A percentile compares a stretch with the other conserved stretches of the same genome.
phyloP scores from a whole-genome alignment of 2,113 vertebrate species.

The Urocynchramus pylzowi region DNA sequence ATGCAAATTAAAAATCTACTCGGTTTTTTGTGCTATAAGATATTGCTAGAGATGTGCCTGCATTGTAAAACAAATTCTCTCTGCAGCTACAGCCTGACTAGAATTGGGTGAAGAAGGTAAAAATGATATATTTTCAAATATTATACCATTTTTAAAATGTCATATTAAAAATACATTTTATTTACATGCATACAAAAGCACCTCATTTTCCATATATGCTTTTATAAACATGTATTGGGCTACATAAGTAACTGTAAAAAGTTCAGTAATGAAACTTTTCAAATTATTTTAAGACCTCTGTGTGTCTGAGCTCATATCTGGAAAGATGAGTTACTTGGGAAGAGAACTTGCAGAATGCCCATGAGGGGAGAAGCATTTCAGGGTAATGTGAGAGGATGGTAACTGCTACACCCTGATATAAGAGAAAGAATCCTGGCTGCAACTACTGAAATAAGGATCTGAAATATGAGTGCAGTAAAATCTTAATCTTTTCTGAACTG shows the following conservation, averaged over 20 bases:
- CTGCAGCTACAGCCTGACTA: background rate
- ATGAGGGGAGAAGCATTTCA: background rate
- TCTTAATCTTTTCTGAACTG: slow-evolving; percentile 10
- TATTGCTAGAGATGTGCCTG: slow-evolving; percentile 29
- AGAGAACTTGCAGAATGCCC: slow-evolving; percentile 21
- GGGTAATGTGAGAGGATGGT: background rate
- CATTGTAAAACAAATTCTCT: slow-evolving; percentile 26
- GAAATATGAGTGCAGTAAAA: slow-evolving; percentile 38
- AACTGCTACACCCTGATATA: background rate
- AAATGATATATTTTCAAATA: background rate
- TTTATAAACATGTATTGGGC: background rate
- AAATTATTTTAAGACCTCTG: background rate
- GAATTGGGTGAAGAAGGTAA: background rate
- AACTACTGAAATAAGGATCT: slow-evolving; percentile 10
- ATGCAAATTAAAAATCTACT: slow-evolving; percentile 54
- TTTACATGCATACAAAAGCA: background rate
- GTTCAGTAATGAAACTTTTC: background rate
- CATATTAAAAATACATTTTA: background rate
- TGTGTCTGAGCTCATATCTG: background rate
- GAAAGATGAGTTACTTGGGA: background rate
- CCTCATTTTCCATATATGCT: background rate
- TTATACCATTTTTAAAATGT: background rate
- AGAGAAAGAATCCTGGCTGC: background rate
- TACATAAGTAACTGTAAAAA: background rate
- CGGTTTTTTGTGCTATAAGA: slow-evolving; percentile 35